Evolutionary conservation across 2,888 invertebrate genomes (phyloP).

Genomic region (Mesorhabditis belari): DNA sequence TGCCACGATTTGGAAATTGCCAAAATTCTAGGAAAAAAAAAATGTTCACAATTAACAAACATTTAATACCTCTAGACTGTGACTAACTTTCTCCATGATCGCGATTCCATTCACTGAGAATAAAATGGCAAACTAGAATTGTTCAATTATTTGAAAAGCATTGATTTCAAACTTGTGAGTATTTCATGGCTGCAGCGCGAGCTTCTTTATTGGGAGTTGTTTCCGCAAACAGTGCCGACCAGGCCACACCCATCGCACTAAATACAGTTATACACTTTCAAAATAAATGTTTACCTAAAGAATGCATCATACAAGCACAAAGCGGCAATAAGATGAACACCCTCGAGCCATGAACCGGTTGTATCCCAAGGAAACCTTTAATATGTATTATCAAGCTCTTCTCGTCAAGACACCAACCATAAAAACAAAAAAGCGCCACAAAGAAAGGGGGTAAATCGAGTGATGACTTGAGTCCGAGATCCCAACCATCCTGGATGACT

Average conservation of each 20-base stretch:
- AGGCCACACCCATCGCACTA: conserved; percentile 49
- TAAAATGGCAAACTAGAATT: conserved; percentile 32
- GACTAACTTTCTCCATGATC: conserved; percentile 42
- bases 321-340: conserved; percentile 55
- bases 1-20: background rate
- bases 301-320: conserved; percentile 57
- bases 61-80: conserved; percentile 40
- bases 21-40: background rate
- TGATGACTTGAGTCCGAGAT: conserved; percentile 54
- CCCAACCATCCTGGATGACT: conserved; percentile 47
- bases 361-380: conserved; percentile 35
- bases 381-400: conserved; percentile 22
- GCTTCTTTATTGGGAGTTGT: conserved; percentile 46
- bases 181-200: conserved; percentile 53
- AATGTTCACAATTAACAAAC: background rate
- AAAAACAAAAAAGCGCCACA: conserved; percentile 54
- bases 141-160: background rate
- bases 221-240: conserved; percentile 49
- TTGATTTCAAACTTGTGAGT: conserved; percentile 36
- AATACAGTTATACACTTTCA: too few relatives aligned
- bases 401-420: conserved; percentile 43
- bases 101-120: conserved; percentile 41
- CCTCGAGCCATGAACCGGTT: conserved; percentile 40
- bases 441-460: conserved; percentile 55
- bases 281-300: conserved; percentile 50